Evolutionary conservation across 2,888 invertebrate genomes (phyloP).

Genomic region (Plagodis dolabraria): DNA sequence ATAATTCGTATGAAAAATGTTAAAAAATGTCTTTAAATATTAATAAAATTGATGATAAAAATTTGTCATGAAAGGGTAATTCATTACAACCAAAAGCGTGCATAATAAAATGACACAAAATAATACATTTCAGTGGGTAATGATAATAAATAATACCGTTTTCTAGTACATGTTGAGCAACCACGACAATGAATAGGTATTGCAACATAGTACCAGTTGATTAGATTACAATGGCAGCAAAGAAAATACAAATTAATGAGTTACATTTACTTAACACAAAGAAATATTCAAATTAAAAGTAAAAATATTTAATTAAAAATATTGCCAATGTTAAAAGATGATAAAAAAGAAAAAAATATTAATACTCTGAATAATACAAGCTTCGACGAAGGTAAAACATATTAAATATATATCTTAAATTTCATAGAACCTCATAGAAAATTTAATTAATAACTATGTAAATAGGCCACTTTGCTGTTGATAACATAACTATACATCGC

Average conservation of each 20-base stretch:
- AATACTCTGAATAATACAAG: slow-evolving; percentile 81
- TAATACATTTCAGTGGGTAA: slow-evolving; percentile 32
- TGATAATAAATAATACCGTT: slow-evolving; percentile 40
- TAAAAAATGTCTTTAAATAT: slow-evolving; percentile 78
- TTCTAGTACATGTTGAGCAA: slow-evolving; percentile 29
- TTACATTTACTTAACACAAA: slow-evolving; percentile 38
- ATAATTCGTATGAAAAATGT: slow-evolving; percentile 80
- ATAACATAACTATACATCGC: slow-evolving; percentile 64
- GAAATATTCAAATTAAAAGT: slow-evolving; percentile 43
- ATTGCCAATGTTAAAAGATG: slow-evolving; percentile 49
- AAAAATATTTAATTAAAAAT: slow-evolving; percentile 47
- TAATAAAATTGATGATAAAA: slow-evolving; percentile 63
- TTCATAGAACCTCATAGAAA: slow-evolving; percentile 68
- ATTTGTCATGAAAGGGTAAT: slow-evolving; percentile 62
- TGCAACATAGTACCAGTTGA: slow-evolving; percentile 31
- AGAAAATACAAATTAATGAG: slow-evolving; percentile 33
- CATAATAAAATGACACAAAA: slow-evolving; percentile 28
- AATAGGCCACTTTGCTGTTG: slow-evolving; percentile 72
- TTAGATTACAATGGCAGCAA: slow-evolving; percentile 44
- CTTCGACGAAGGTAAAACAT: slow-evolving; percentile 64
- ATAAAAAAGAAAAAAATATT: slow-evolving; percentile 62
- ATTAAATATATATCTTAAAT: slow-evolving; percentile 73
- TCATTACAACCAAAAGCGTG: slow-evolving; percentile 61
- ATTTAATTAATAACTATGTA: slow-evolving; percentile 64
- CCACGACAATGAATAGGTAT: slow-evolving; percentile 12